phyloP scores from a whole-genome alignment of 2,797 vertebrate species.

The Aphelocoma californica region DNA sequence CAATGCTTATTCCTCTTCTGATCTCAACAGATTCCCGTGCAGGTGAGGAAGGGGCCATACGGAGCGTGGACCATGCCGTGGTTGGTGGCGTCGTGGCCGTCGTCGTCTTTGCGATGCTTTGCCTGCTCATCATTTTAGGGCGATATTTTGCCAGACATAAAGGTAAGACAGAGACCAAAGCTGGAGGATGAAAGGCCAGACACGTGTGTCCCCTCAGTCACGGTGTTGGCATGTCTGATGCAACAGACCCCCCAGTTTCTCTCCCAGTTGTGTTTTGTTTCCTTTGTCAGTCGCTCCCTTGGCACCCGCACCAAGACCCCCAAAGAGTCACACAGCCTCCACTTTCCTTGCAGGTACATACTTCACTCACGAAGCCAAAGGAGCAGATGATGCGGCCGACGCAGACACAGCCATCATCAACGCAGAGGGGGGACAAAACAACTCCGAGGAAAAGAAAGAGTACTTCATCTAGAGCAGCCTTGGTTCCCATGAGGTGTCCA shows the following conservation, averaged over 20 bases:
- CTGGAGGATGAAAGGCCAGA: not conserved
- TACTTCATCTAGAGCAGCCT: constrained; percentile 96
- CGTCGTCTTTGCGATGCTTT: constrained; percentile 98
- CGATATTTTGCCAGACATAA: constrained; percentile 99
- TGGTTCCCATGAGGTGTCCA: constrained; percentile 80
- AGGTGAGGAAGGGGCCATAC: constrained; percentile 86
- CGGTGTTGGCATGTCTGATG: fast-evolving
- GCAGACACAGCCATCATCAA: constrained; percentile 99
- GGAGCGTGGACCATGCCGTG: constrained; percentile 94
- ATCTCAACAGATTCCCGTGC: constrained; percentile 89
- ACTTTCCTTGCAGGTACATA: constrained; percentile 89
- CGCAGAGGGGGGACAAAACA: constrained; percentile 98
- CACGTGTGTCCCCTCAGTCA: fast-evolving
- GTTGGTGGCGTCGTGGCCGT: constrained; percentile 97
- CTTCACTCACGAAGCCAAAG: constrained; percentile 99
- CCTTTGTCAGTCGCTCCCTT: not conserved
- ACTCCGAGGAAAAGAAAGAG: constrained; percentile 99
- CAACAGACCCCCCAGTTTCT: not conserved
- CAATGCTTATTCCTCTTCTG: constrained; percentile 43
- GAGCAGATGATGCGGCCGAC: constrained; percentile 97
- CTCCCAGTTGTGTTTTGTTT: not conserved
- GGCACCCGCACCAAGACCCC: not conserved
- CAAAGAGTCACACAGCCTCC: constrained; percentile 16
- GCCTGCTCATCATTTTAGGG: constrained; percentile 95
- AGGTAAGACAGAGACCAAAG: constrained; percentile 78